Conservation (phyloP, 2,113 vertebrate species). For the Pithys albifrons region DNA sequence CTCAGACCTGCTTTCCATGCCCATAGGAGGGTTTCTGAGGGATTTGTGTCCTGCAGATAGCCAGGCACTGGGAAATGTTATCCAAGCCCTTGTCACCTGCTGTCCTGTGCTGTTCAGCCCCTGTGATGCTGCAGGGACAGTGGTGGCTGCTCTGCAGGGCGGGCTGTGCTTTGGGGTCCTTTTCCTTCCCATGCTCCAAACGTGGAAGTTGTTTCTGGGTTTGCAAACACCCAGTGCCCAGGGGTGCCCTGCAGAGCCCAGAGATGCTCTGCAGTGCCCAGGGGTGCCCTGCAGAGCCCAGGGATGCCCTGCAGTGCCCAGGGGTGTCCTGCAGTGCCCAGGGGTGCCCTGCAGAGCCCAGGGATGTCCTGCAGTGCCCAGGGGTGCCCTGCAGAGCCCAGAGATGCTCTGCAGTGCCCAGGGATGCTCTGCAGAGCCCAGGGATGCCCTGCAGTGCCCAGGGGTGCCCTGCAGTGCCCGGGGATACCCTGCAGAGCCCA, state of each 20-base stretch:
- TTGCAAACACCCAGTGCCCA: background rate
- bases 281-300: accelerated
- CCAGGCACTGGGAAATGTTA: background rate
- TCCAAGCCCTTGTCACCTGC: accelerated
- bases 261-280: too few species aligned
- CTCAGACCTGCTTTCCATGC: background rate
- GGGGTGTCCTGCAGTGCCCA: too few species aligned
- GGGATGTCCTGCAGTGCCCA: too few species aligned
- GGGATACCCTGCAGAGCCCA: background rate
- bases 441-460: too few species aligned
- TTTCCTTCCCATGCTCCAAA: background rate
- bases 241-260: too few species aligned
- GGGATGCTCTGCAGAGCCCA: too few species aligned
- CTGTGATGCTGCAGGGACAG: background rate
- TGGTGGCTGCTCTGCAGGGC: background rate
- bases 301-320: background rate
- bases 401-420: background rate
- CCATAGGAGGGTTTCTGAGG: background rate
- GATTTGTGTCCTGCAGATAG: background rate
- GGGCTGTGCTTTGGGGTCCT: background rate
- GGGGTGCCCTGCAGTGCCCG: accelerated
- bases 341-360: too few species aligned
- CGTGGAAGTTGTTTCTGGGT: background rate
- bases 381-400: accelerated
- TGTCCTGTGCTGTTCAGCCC: background rate